phyloP scores from a whole-genome alignment of 2,113 vertebrate genomes.

The Neotoma lepida region DNA sequence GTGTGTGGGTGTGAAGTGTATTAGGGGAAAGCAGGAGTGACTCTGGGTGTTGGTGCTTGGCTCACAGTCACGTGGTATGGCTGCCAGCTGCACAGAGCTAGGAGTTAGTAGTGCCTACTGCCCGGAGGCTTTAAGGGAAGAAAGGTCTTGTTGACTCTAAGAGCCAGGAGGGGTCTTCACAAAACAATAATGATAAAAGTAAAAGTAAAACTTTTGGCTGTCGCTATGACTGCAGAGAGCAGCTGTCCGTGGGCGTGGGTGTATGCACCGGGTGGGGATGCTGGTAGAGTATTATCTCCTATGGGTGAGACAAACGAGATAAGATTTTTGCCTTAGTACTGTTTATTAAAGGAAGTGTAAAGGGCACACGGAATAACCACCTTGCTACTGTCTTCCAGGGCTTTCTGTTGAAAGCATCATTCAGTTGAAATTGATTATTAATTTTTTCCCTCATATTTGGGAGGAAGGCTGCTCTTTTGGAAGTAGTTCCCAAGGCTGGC shows the following conservation, averaged over 20 bases:
- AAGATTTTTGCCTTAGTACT: constrained; percentile 19
- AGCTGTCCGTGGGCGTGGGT: neutral
- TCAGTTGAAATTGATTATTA: constrained; percentile 9
- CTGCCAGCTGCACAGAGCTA: constrained; percentile 13
- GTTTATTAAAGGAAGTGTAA: neutral
- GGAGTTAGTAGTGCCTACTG: neutral
- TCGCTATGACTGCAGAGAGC: neutral
- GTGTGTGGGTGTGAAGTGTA: constrained; percentile 60
- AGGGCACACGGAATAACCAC: neutral
- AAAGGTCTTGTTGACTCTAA: constrained; percentile 8
- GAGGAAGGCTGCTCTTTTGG: neutral
- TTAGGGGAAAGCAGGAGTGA: constrained; percentile 44
- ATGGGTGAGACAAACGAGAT: neutral
- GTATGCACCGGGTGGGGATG: neutral
- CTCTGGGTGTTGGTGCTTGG: constrained; percentile 43
- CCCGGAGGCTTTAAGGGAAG: neutral
- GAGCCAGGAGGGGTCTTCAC: neutral
- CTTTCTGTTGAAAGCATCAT: neutral
- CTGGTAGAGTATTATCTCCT: neutral
- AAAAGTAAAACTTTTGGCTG: neutral
- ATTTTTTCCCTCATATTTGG: neutral
- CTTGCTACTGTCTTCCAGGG: neutral
- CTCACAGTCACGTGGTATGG: constrained; percentile 62
- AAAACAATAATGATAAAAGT: neutral
- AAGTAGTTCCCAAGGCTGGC: constrained; percentile 17